Base-by-base conservation (phyloP, 2,113 vertebrate genomes). In the Xyliphius kryptos region DNA sequence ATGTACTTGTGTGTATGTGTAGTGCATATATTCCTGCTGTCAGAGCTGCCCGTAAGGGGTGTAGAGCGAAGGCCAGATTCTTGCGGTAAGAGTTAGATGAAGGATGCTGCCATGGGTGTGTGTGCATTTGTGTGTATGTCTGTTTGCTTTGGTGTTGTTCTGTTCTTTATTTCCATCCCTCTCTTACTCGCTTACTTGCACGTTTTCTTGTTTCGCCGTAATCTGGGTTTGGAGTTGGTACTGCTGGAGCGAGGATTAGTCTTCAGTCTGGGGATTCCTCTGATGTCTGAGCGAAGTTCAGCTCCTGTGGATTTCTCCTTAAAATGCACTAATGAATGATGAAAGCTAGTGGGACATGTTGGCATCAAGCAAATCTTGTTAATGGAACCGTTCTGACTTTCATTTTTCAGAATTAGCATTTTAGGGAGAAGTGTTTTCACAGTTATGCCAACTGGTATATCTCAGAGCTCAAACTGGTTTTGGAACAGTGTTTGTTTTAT, bases 41-140 rank as follows among this genome's bases (percentile, higher is more conserved):
- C 89, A 92, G 93, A 94, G 80, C 90, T 90, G 89, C 90, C 92
- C 87, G 91, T 89, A 87, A 94, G 90, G 90, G 95, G 87, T 92
- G 88, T 90, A 87, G 92, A 94, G 82, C 90, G 89, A 89, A 97
- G 88, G 91, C 89, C 91, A 74, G 92, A 96, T 87, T 91, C 92
- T 13, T 97, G 95, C 91, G 95, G 94, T 97, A 98, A 98, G 93
- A 83, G 73, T 75, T 81, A 71, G 49, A 5, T 32, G 53, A 61
- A 58, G 38, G 50, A 50, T 13, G 14, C 54, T 68, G 61, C 49
- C 43, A 5, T 32, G n/a, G 46, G 58, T n/a, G n/a, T n/a, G n/a
- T n/a, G n/a, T n/a, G n/a, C n/a, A n/a, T n/a, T n/a, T n/a, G n/a
- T n/a, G n/a, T 51, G 51, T 61, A 47, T 44, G 56, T 19, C 36